Evolutionary conservation across 1,140 invertebrate genomes (phyloP), one percentile per base, ranked within the genome.

Genomic region (Parasteatoda tepidariorum): DNA sequence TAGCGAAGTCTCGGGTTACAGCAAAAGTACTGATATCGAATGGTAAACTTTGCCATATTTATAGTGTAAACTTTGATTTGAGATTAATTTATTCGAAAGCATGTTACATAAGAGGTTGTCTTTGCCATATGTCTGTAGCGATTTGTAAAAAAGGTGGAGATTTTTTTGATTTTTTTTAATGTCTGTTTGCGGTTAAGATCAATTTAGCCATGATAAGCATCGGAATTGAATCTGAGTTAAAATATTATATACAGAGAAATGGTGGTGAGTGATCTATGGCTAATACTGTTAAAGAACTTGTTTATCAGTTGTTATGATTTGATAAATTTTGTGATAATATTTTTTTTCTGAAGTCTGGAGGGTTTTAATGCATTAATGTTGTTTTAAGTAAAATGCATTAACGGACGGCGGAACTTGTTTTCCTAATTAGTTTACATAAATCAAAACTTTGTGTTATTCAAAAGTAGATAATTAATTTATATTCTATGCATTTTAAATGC

Each of bases 21-120:
- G 30, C n/a, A 48, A 68, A 76, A 76, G 61, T 3, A 31, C 76
- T 57, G 76, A 79, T 79, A 79, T 41, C 28, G 38, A 24, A 18
- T 33, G n/a, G 76, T 79, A 79, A 79, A 79, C 76, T 55, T 28
- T 13, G 34, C 31, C 61, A 79, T 57, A 79, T 79, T 79, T 79
- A 79, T 79, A 64, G 64, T 79, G 76, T 79, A 79, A 79, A 79
- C 76, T 79, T 79, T 64, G 76, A 79, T 68, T 67, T 68, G 41
- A 59, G 76, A 79, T 79, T 79, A 68, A 79, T 68, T 79, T 79
- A 79, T 79, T 31, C 31, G 24, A n/a, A 28, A 41, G 33, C 31
- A 62, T 59, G 15, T 73, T 55, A n/a, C n/a, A n/a, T n/a, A n/a
- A n/a, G n/a, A n/a, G n/a, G n/a, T n/a, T 73, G 15, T 28, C 48